Evolutionary conservation across 2,888 invertebrate genomes (phyloP).

Genomic region (Yponomeuta evonymella): DNA sequence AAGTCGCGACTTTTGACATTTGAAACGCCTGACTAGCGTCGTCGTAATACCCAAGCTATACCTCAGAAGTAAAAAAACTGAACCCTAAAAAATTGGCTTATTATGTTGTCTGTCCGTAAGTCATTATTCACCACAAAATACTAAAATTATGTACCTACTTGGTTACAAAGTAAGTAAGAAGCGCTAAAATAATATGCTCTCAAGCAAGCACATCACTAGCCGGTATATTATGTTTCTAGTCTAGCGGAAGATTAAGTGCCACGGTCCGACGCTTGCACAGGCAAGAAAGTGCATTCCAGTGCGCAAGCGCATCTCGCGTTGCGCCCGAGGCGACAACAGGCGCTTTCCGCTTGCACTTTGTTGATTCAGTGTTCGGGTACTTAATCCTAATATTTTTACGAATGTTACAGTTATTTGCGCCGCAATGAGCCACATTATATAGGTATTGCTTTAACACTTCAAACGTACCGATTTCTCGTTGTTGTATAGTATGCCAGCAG

Average conservation of each 20-base stretch:
- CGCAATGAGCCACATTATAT: too few relatives aligned
- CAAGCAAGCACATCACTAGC: neutral
- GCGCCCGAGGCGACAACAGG: neutral
- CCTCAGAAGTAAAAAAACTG: too few relatives aligned
- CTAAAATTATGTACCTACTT: neutral
- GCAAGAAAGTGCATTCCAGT: slow-evolving; percentile 46
- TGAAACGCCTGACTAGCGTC: too few relatives aligned
- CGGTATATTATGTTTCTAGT: slow-evolving; percentile 3
- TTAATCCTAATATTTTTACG: neutral
- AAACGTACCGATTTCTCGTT: too few relatives aligned
- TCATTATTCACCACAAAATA: too few relatives aligned
- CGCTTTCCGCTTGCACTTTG: neutral
- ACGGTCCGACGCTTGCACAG: slow-evolving; percentile 5
- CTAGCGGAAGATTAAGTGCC: slow-evolving; percentile 12
- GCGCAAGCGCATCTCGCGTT: slow-evolving; percentile 23
- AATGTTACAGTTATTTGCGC: neutral
- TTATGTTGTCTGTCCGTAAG: too few relatives aligned
- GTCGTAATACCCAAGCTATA: too few relatives aligned
- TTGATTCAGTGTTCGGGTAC: neutral
- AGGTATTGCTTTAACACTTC: too few relatives aligned
- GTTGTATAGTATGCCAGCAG: too few relatives aligned
- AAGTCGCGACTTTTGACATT: too few relatives aligned
- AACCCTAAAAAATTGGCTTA: too few relatives aligned
- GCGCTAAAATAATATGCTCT: neutral
- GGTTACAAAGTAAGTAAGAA: neutral